A percentile compares a stretch with the other conserved stretches of the same genome.
Conservation (phyloP, 2,888 invertebrate genomes). For the Tenthredo mesomela region DNA sequence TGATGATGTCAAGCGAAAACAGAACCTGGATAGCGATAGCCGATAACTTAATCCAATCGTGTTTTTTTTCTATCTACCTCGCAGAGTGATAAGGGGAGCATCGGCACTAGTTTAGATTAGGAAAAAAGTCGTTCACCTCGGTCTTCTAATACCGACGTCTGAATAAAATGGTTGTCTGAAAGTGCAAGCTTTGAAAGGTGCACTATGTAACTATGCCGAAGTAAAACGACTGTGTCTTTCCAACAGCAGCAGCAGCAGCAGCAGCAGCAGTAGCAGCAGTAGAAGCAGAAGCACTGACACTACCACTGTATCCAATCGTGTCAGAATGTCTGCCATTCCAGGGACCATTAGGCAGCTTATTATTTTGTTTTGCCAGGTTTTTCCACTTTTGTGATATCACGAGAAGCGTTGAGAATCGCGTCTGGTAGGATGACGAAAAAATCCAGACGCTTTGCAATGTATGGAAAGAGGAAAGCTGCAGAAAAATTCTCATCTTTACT, state of each 20-base stretch:
- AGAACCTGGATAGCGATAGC: background rate
- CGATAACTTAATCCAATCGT: background rate
- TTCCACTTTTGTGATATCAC: constrained; percentile 31
- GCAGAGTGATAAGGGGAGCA: background rate
- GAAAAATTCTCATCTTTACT: background rate
- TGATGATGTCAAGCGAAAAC: background rate
- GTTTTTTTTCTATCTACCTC: background rate
- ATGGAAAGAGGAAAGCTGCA: constrained; percentile 6
- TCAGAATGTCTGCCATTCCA: constrained; percentile 71
- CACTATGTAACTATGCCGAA: constrained; percentile 14
- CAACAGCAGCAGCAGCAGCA: constrained; percentile 10
- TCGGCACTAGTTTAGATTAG: constrained; percentile 2
- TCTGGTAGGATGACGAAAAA: constrained; percentile 33
- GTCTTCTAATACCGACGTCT: constrained; percentile 9
- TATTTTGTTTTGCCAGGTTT: constrained; percentile 69
- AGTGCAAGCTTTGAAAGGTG: constrained; percentile 41
- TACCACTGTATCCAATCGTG: constrained; percentile 71
- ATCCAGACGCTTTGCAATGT: constrained; percentile 4
- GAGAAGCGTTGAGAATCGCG: constrained; percentile 36
- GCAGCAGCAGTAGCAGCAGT: background rate
- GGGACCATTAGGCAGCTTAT: constrained; percentile 71
- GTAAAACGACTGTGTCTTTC: constrained; percentile 14
- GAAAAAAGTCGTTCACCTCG: constrained; percentile 22
- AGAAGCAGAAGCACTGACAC: constrained; percentile 9
- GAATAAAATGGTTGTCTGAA: constrained; percentile 22